phyloP scores from a whole-genome alignment of 2,113 vertebrate species.

The Anarhynchus alexandrinus region DNA sequence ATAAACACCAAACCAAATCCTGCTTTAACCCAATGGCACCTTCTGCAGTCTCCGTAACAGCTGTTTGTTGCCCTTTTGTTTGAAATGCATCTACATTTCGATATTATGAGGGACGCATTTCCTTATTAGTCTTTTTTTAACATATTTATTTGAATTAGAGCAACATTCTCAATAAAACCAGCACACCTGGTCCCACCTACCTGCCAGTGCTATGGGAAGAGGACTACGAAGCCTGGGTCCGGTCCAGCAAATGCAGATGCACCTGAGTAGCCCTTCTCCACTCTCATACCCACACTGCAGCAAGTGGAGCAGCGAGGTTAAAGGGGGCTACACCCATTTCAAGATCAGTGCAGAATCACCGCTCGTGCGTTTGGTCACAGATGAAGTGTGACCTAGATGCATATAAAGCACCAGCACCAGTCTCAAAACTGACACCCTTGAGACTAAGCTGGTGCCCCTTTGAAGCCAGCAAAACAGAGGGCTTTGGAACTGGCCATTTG shows the following conservation, averaged over 20 bases:
- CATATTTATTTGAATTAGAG: neutral
- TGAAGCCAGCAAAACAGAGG: conserved; percentile 17
- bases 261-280: neutral
- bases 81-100: neutral
- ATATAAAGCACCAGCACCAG: conserved; percentile 31
- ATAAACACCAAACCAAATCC: neutral
- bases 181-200: neutral
- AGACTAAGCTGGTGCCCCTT: conserved; percentile 6
- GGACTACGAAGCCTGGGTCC: neutral
- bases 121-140: neutral
- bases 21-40: neutral
- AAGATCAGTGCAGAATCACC: neutral
- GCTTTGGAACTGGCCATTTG: conserved; percentile 34
- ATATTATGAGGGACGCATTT: neutral
- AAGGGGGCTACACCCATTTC: neutral
- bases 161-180: neutral
- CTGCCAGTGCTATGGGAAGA: neutral
- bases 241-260: neutral
- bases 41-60: neutral
- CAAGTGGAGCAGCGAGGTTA: neutral
- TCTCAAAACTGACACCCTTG: conserved; percentile 1
- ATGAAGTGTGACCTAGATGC: conserved; percentile 51
- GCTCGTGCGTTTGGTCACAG: neutral
- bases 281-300: neutral
- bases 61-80: neutral